These are phyloP conservation scores for Drosophila subobscura DNA, from an alignment of 1,140 invertebrate genomes.

Conservation along the genomic window DNA sequence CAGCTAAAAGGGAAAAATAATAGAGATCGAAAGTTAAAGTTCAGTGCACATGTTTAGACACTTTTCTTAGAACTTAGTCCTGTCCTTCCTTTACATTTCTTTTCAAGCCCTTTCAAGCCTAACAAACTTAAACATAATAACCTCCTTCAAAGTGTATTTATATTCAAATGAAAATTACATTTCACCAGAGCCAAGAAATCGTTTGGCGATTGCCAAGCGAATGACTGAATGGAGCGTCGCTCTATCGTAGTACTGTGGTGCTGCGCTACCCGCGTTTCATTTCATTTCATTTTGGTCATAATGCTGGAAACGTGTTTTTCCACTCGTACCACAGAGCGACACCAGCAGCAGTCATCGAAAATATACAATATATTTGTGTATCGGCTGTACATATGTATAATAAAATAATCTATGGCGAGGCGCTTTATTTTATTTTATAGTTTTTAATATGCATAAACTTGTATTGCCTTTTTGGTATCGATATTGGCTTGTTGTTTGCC, in stretches of 20 bases:
- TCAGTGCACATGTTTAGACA: no score
- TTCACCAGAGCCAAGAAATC: slow-evolving; percentile 33
- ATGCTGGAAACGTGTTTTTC: slow-evolving; percentile 63
- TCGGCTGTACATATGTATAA: slow-evolving; percentile 41
- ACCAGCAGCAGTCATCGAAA: slow-evolving; percentile 11
- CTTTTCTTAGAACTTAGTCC: no score
- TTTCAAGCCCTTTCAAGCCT: no score
- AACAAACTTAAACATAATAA: no score
- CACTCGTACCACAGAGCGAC: slow-evolving; percentile 16
- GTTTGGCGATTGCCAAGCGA: slow-evolving; percentile 12
- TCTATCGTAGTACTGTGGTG: background rate
- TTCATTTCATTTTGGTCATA: slow-evolving; percentile 59
- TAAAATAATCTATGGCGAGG: slow-evolving; percentile 66
- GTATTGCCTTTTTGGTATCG: slow-evolving; percentile 63
- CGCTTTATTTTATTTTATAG: slow-evolving; percentile 51
- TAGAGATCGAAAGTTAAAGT: no score
- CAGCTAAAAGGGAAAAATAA: no score
- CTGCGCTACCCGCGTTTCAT: slow-evolving; percentile 20
- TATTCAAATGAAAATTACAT: slow-evolving; percentile 30
- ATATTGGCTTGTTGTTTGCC: slow-evolving; percentile 15
- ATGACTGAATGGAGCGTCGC: slow-evolving; percentile 2
- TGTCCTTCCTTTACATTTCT: no score
- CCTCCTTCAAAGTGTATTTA: no score
- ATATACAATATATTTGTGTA: slow-evolving; percentile 37
- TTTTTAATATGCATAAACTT: slow-evolving; percentile 78